Percentiles rank a stretch among this genome's conserved stretches.
Conservation (phyloP, 2,888 invertebrate genomes). For the Bimastos eiseni region DNA sequence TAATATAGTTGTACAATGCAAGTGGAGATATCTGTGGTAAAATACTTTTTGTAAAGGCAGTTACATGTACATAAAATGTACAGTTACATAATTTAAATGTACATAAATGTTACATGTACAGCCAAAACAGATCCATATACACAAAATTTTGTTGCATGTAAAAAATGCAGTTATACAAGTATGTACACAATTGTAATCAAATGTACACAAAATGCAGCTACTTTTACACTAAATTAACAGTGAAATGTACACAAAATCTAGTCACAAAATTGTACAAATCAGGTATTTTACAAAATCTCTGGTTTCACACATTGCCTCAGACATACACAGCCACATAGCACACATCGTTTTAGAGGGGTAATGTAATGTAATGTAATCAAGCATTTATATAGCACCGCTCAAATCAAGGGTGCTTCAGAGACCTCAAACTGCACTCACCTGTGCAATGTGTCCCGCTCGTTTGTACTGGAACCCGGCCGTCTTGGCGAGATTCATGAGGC, state of each 20-base stretch:
- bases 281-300: too few relatives aligned
- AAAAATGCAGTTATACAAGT: too few relatives aligned
- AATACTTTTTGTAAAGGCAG: neutral
- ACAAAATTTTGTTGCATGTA: too few relatives aligned
- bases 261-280: too few relatives aligned
- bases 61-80: neutral
- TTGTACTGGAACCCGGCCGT: conserved; percentile 25
- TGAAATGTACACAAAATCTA: neutral
- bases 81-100: neutral
- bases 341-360: too few relatives aligned
- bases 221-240: too few relatives aligned
- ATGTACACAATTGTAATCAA: neutral
- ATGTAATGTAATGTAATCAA: too few relatives aligned
- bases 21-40: neutral
- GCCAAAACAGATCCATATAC: too few relatives aligned
- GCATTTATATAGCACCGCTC: too few relatives aligned
- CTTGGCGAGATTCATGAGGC: neutral
- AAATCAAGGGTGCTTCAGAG: neutral
- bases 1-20: neutral
- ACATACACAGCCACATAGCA: too few relatives aligned
- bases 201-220: neutral
- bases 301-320: too few relatives aligned
- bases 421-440: neutral
- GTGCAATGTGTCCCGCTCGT: conserved; percentile 14
- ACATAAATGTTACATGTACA: too few relatives aligned